Conservation (phyloP, 2,797 vertebrate species). For the Tolypeutes matacus region DNA sequence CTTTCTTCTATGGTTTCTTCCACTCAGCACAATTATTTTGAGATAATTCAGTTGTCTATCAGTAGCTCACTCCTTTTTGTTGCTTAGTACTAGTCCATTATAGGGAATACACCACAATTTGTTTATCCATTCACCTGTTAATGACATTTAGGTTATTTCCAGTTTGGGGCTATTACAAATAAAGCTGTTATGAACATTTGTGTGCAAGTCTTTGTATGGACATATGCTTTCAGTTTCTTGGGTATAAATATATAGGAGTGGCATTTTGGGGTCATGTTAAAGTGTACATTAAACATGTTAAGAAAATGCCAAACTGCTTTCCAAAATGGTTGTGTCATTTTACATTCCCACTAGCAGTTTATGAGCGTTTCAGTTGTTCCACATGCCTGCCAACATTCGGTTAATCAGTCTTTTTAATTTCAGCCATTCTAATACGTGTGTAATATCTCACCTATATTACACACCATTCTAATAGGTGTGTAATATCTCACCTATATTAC, state of each 20-base stretch:
- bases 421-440: background rate
- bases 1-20: background rate
- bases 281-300: constrained; percentile 1
- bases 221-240: constrained; percentile 32
- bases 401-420: constrained; percentile 39
- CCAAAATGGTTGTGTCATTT: background rate
- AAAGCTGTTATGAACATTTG: background rate
- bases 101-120: background rate
- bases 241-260: background rate
- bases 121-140: constrained; percentile 10
- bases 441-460: background rate
- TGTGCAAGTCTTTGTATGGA: background rate
- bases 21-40: constrained; percentile 28
- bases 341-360: too few species aligned
- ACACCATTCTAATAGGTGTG: background rate
- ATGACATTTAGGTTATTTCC: background rate
- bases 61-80: constrained; percentile 20
- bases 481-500: background rate
- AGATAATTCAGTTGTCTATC: constrained; percentile 17
- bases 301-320: constrained; percentile 17
- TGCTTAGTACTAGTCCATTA: background rate
- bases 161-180: constrained; percentile 29
- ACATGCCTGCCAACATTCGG: background rate
- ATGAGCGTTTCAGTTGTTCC: background rate
- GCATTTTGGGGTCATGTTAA: background rate